Conservation (phyloP, 2,113 vertebrate species). For the Lycocorax pyrrhopterus region DNA sequence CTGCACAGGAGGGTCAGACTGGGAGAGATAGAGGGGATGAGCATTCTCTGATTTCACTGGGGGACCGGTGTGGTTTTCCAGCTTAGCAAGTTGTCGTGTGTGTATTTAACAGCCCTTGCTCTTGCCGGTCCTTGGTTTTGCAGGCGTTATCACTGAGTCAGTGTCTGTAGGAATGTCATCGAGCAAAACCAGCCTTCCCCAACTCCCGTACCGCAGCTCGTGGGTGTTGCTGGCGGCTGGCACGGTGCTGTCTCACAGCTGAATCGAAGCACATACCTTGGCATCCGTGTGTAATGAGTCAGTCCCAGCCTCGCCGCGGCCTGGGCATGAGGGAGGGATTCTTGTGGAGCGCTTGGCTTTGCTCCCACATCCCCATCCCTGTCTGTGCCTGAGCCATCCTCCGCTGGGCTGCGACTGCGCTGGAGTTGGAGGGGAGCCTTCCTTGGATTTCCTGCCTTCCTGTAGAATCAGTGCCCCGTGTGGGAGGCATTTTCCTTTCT, state of each 20-base stretch:
- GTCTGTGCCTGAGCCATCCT: slow-evolving; percentile 29
- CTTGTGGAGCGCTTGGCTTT: neutral
- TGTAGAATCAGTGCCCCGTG: slow-evolving; percentile 29
- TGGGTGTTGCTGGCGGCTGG: neutral
- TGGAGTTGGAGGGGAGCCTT: slow-evolving; percentile 41
- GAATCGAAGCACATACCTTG: slow-evolving; percentile 41
- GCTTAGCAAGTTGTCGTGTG: neutral
- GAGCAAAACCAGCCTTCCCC: neutral
- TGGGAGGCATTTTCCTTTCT: slow-evolving; percentile 60
- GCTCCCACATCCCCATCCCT: slow-evolving; percentile 2
- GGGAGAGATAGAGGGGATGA: neutral
- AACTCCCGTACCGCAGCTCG: neutral
- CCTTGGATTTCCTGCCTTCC: slow-evolving; percentile 68
- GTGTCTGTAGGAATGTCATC: neutral
- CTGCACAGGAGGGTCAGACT: rapidly evolving
- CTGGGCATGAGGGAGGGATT: slow-evolving; percentile 44
- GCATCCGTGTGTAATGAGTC: neutral
- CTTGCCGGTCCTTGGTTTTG: neutral
- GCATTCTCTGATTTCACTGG: neutral
- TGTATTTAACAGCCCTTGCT: neutral
- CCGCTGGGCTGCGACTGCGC: neutral
- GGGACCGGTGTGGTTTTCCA: neutral
- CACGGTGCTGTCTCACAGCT: neutral
- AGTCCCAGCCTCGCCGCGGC: slow-evolving; percentile 34
- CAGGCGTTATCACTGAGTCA: neutral